These are phyloP conservation scores for Centruroides sculpturatus DNA, from an alignment of 1,140 invertebrate species.

Conservation along the genomic window DNA sequence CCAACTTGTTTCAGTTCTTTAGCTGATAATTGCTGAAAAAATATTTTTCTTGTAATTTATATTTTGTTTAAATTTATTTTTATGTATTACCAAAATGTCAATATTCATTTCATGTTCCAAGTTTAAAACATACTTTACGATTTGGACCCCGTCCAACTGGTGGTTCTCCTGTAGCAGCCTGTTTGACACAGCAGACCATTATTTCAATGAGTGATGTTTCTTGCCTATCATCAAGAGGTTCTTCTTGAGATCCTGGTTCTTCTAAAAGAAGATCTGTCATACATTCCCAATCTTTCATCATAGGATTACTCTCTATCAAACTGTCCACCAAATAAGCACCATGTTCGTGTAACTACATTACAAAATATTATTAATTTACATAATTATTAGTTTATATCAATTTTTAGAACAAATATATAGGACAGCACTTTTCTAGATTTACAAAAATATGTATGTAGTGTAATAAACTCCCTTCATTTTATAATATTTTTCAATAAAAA, in stretches of 20 bases:
- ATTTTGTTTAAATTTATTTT: too few relatives aligned
- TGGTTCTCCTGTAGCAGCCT: slow-evolving; percentile 93
- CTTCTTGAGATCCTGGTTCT: slow-evolving; percentile 80
- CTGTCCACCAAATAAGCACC: slow-evolving; percentile 95
- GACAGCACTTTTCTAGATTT: too few relatives aligned
- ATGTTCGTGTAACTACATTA: slow-evolving; percentile 19
- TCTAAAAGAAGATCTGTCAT: slow-evolving; percentile 96
- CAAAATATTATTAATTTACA: background rate
- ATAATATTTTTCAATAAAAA: too few relatives aligned
- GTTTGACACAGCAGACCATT: slow-evolving; percentile 94
- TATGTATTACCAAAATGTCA: too few relatives aligned
- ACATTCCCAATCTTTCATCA: slow-evolving; percentile 99
- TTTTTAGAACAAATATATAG: too few relatives aligned
- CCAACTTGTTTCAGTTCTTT: slow-evolving; percentile 65
- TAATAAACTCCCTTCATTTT: too few relatives aligned
- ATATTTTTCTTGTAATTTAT: background rate
- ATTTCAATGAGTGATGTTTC: slow-evolving; percentile 95
- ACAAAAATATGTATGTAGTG: too few relatives aligned
- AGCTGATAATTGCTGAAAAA: slow-evolving; percentile 38
- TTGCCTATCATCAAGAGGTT: slow-evolving; percentile 68
- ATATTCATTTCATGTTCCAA: too few relatives aligned
- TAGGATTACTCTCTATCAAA: slow-evolving; percentile 94
- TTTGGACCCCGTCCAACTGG: slow-evolving; percentile 85
- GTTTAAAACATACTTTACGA: slow-evolving; percentile 38
- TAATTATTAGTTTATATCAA: too few relatives aligned